phyloP scores from a whole-genome alignment of 2,113 vertebrate species.

The Tupaia tana region DNA sequence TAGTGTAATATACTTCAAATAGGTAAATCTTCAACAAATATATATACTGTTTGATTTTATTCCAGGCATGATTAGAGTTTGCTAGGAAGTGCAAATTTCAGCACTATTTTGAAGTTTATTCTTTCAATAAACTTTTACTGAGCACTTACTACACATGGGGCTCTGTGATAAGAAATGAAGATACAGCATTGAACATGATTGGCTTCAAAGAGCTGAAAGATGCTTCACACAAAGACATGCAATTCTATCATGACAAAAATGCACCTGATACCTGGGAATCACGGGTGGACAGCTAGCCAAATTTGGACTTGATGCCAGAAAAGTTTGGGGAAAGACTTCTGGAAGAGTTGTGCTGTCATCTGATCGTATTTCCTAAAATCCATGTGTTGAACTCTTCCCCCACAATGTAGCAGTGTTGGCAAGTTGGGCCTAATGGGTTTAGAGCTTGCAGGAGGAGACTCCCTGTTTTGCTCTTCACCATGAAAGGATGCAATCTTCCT shows the following conservation, averaged over 20 bases:
- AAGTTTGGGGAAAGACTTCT: not conserved
- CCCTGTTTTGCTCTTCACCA: not conserved
- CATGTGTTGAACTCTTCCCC: too few relatives aligned
- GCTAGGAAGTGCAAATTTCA: not conserved
- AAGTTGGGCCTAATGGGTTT: too few relatives aligned
- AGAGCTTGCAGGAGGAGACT: too few relatives aligned
- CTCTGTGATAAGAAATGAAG: not conserved
- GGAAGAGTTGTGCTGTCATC: fast-evolving
- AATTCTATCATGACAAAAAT: not conserved
- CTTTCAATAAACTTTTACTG: not conserved
- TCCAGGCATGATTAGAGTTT: not conserved
- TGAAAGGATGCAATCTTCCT: fast-evolving
- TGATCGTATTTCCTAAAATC: not conserved
- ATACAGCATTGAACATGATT: not conserved
- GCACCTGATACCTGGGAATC: fast-evolving
- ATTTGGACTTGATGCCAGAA: fast-evolving
- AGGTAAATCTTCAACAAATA: not conserved
- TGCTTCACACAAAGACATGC: not conserved
- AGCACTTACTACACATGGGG: not conserved
- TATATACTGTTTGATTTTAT: not conserved
- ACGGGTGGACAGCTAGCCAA: not conserved
- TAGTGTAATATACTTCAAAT: not conserved
- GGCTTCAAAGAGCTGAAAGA: not conserved
- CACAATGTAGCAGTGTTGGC: not conserved
- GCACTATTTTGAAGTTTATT: not conserved